These are phyloP conservation scores for Canis aureus DNA, from an alignment of 2,113 vertebrate species.

Conservation along the genomic window DNA sequence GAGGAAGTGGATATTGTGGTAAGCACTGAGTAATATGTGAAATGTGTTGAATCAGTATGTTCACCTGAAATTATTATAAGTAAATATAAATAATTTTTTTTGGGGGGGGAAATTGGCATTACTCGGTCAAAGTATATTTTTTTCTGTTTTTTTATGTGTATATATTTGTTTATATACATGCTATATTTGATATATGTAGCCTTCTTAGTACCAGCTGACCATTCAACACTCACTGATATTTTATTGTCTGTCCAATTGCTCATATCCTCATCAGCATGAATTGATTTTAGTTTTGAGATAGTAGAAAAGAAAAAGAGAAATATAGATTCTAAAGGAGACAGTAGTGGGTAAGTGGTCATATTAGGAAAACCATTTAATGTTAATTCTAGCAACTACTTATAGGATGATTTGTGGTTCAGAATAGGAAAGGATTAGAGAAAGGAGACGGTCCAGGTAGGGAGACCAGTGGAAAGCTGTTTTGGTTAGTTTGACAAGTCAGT, in stretches of 20 bases:
- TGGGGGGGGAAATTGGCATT: not conserved
- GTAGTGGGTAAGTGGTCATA: not conserved
- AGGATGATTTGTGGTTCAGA: not conserved
- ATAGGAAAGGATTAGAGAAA: not conserved
- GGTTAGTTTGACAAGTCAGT: not conserved
- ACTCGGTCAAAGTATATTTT: not conserved
- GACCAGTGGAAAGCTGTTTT: not conserved
- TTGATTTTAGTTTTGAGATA: constrained; percentile 36
- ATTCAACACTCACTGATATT: not conserved
- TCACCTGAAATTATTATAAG: too few species aligned
- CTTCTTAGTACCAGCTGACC: not conserved
- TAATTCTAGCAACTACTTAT: not conserved
- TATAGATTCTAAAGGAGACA: not conserved
- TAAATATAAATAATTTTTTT: too few species aligned
- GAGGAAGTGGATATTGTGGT: not conserved
- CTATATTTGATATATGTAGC: not conserved
- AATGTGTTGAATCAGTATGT: too few species aligned
- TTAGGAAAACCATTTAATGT: not conserved
- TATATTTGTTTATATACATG: not conserved
- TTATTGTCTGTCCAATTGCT: not conserved
- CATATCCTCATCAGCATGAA: not conserved
- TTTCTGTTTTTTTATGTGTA: not conserved
- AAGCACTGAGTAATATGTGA: too few species aligned
- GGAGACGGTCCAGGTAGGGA: not conserved
- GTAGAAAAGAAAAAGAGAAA: not conserved